Conservation (phyloP, 2,113 vertebrate genomes). For the Haemorhous mexicanus region DNA sequence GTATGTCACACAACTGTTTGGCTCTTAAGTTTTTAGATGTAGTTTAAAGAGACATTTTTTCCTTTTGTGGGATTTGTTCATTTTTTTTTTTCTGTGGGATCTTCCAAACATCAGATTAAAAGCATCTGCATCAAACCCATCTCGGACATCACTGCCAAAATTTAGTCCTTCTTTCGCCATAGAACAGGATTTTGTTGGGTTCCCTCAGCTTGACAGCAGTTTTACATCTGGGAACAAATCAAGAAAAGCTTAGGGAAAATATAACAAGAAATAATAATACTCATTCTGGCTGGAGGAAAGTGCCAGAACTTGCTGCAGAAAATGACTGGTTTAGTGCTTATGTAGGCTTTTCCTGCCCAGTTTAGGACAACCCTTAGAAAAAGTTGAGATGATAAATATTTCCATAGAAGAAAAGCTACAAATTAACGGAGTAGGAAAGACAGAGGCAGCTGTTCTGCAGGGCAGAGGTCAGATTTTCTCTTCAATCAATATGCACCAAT, state of each 20-base stretch:
- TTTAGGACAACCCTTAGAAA: not conserved
- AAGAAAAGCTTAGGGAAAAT: not conserved
- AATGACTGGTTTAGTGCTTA: not conserved
- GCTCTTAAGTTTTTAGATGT: not conserved
- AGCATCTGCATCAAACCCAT: not conserved
- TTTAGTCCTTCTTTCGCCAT: not conserved
- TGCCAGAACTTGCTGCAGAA: constrained; percentile 8
- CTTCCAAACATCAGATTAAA: constrained; percentile 16
- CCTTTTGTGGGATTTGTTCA: not conserved
- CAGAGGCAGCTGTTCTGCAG: not conserved
- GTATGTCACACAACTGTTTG: not conserved
- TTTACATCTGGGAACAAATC: not conserved
- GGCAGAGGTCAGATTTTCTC: not conserved
- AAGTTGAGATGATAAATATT: not conserved
- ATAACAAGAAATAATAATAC: not conserved
- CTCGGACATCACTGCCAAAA: not conserved
- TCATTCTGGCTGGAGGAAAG: not conserved
- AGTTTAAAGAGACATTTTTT: not conserved
- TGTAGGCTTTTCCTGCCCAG: not conserved
- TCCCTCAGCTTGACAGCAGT: not conserved
- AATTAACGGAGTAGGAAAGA: not conserved
- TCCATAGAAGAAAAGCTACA: not conserved
- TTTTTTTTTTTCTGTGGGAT: not conserved
- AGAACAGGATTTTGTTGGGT: not conserved
- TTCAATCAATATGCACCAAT: not conserved